Evolutionary conservation across 2,888 invertebrate species (phyloP).

Genomic region (Mythimna impura): DNA sequence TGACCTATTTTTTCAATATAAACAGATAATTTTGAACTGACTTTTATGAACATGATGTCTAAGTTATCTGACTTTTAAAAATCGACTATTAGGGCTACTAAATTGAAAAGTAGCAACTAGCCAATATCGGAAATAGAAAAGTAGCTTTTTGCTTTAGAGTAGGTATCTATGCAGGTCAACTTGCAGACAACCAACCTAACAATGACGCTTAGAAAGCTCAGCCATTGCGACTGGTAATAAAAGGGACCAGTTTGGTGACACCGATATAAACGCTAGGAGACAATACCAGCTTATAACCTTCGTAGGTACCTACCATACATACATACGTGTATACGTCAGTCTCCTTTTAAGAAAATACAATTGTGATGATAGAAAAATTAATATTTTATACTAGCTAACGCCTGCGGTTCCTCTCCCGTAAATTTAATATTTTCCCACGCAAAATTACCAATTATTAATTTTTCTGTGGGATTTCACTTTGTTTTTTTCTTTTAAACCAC

Average conservation of each 20-base stretch:
- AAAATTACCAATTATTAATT: no score
- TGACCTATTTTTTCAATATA: no score
- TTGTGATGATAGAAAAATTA: not conserved
- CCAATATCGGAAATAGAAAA: not conserved
- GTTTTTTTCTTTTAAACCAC: no score
- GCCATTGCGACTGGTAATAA: constrained; percentile 7
- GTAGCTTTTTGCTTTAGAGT: not conserved
- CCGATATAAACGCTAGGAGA: not conserved
- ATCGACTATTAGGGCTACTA: no score
- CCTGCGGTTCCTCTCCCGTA: no score
- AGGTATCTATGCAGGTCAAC: constrained; percentile 1
- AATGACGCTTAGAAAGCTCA: constrained; percentile 15
- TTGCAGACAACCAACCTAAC: not conserved
- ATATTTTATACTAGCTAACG: not conserved
- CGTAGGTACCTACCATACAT: not conserved
- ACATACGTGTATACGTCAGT: not conserved
- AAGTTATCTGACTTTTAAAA: no score
- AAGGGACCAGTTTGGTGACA: constrained; percentile 5
- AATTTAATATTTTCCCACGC: no score
- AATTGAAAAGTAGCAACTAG: not conserved
- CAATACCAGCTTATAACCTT: not conserved
- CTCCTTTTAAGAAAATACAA: no score
- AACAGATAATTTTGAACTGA: no score
- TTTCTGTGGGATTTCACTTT: no score
- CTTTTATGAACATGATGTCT: no score